These are phyloP conservation scores for Kradibia gibbosae DNA, from an alignment of 1,140 invertebrate genomes.

Conservation along the genomic window DNA sequence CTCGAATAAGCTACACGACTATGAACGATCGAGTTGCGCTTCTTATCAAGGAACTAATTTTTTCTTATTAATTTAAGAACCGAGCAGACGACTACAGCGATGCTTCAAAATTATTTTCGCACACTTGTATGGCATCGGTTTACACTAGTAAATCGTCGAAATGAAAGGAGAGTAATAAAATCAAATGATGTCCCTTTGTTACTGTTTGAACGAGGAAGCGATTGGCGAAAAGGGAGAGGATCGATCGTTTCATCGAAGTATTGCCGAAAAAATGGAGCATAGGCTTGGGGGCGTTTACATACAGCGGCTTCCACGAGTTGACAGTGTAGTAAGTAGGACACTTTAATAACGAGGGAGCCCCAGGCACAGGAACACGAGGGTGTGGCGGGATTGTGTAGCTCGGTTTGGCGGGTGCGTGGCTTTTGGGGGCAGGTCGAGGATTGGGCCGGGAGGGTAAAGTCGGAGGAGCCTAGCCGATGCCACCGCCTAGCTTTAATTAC, in stretches of 20 bases:
- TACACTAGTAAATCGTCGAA: background rate
- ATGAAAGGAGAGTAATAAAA: background rate
- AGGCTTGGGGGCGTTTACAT: background rate
- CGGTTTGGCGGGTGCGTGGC: no score
- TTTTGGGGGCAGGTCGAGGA: no score
- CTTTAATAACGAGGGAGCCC: conserved; percentile 36
- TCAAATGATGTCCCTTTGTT: background rate
- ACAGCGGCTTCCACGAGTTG: background rate
- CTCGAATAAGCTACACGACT: no score
- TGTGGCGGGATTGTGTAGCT: no score
- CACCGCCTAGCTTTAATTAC: conserved; percentile 40
- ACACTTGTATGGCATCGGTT: background rate
- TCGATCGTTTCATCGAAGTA: background rate
- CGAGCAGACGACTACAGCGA: background rate
- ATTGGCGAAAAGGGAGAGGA: conserved; percentile 10
- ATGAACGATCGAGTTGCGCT: background rate
- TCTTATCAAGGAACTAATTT: background rate
- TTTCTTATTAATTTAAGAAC: background rate
- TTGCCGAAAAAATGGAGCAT: conserved; percentile 13
- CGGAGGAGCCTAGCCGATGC: conserved; percentile 14
- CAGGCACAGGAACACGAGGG: background rate
- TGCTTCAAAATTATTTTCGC: background rate
- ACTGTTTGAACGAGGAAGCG: background rate
- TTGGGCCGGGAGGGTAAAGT: background rate
- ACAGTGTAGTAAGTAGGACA: conserved; percentile 37